Percentiles rank a stretch among this genome's conserved stretches.
Evolutionary conservation across 2,113 vertebrate species (phyloP).

Genomic region (Thalassarche chlororhynchos): DNA sequence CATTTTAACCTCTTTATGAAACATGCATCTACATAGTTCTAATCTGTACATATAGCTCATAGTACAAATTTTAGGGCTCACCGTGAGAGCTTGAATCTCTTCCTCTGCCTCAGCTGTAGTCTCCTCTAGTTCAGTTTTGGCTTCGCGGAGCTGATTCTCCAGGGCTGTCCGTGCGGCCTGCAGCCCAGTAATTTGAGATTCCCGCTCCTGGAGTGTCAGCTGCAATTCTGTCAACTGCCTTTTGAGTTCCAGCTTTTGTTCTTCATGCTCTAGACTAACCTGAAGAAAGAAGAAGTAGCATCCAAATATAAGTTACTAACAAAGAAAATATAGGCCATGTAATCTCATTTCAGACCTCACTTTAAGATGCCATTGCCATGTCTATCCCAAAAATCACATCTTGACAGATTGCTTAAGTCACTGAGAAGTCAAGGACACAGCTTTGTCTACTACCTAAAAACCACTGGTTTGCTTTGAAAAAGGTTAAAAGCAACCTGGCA

Average conservation of each 20-base stretch:
- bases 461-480: background rate
- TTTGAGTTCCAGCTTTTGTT: constrained; percentile 95
- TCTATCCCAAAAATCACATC: background rate
- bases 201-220: constrained; percentile 92
- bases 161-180: constrained; percentile 89
- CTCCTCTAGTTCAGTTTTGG: constrained; percentile 96
- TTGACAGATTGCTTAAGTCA: background rate
- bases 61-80: constrained; percentile 55
- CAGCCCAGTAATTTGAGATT: constrained; percentile 91
- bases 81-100: constrained; percentile 96
- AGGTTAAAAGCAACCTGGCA: background rate
- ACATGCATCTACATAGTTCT: background rate
- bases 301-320: background rate
- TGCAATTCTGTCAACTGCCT: constrained; percentile 94
- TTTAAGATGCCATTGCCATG: background rate
- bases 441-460: background rate
- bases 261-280: constrained; percentile 93
- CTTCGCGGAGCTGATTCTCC: constrained; percentile 93
- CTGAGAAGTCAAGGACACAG: background rate
- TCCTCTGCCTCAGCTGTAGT: constrained; percentile 97
- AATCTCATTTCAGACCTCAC: background rate
- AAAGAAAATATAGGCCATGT: background rate
- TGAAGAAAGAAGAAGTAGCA: constrained; percentile 31
- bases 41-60: background rate
- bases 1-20: background rate